Evolutionary conservation across 2,888 invertebrate species (phyloP).

Genomic region (Melolontha melolontha): DNA sequence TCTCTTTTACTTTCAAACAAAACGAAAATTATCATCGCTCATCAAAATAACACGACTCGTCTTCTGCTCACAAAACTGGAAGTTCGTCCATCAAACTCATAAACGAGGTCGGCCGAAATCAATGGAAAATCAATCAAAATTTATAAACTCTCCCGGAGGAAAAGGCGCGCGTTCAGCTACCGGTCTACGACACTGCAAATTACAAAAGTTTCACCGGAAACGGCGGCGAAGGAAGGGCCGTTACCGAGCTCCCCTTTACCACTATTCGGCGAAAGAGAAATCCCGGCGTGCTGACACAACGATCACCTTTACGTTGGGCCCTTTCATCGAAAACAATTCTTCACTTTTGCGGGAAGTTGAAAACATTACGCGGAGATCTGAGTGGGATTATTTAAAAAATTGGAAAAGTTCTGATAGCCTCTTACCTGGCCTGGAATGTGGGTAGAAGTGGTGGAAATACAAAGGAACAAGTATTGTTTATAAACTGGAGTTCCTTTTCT

Average conservation of each 20-base stretch:
- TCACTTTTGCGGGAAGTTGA: constrained; percentile 2
- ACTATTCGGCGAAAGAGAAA: no score
- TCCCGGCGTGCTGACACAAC: no score
- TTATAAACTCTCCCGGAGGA: constrained; percentile 16
- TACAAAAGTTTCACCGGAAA: constrained; percentile 29
- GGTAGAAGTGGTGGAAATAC: no score
- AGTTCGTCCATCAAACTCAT: constrained; percentile 27
- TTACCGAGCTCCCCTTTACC: no score
- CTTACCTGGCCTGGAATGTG: background rate
- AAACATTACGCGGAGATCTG: background rate
- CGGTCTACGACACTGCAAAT: constrained; percentile 12
- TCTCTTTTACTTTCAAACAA: no score
- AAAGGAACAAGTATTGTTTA: no score
- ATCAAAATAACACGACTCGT: background rate
- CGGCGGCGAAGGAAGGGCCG: background rate
- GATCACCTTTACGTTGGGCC: constrained; percentile 1
- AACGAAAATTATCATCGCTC: background rate
- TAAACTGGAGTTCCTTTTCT: no score
- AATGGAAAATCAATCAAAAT: constrained; percentile 31
- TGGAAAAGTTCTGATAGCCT: constrained; percentile 5
- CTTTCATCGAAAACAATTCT: constrained; percentile 10
- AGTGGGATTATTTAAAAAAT: constrained; percentile 12
- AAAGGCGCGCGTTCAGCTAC: background rate
- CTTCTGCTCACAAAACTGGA: background rate
- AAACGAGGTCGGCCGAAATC: constrained; percentile 27